Evolutionary conservation across 2,797 vertebrate genomes (phyloP).

Genomic region (Zalophus californianus): DNA sequence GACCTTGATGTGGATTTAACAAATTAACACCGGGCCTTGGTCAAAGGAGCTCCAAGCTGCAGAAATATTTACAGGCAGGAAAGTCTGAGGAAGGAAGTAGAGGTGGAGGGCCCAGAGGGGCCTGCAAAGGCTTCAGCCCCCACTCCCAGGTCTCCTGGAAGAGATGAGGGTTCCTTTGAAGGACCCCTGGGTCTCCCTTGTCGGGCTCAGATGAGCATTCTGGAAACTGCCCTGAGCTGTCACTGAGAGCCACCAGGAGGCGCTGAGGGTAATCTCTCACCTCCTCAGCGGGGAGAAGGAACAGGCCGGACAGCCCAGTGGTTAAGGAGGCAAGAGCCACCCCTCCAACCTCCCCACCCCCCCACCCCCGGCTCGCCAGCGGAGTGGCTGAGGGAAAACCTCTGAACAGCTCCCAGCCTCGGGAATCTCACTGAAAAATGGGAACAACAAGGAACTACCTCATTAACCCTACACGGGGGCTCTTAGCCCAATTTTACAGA

Average conservation of each 20-base stretch:
- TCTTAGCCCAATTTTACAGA: not conserved
- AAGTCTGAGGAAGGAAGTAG: conserved; percentile 67
- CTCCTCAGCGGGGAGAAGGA: accelerated
- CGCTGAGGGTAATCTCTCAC: too few relatives aligned
- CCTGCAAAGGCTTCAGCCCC: conserved; percentile 60
- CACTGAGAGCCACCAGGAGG: not conserved
- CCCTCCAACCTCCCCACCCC: too few relatives aligned
- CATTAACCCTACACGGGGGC: not conserved
- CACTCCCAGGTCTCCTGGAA: conserved; percentile 72
- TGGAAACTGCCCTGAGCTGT: conserved; percentile 26
- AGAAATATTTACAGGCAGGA: conserved; percentile 82
- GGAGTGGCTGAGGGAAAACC: accelerated
- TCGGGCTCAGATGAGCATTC: conserved; percentile 36
- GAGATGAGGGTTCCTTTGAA: conserved; percentile 73
- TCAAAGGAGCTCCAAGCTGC: conserved; percentile 78
- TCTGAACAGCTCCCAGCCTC: not conserved
- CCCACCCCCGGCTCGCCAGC: accelerated
- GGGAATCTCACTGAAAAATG: not conserved
- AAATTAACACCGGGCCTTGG: conserved; percentile 88
- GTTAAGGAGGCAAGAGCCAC: accelerated
- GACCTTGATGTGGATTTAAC: conserved; percentile 89
- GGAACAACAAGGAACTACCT: too few relatives aligned
- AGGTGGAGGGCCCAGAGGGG: not conserved
- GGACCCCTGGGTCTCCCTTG: not conserved
- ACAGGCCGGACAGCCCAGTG: accelerated